Conservation (phyloP, 2,888 invertebrate species). For the Athalia rosae region DNA sequence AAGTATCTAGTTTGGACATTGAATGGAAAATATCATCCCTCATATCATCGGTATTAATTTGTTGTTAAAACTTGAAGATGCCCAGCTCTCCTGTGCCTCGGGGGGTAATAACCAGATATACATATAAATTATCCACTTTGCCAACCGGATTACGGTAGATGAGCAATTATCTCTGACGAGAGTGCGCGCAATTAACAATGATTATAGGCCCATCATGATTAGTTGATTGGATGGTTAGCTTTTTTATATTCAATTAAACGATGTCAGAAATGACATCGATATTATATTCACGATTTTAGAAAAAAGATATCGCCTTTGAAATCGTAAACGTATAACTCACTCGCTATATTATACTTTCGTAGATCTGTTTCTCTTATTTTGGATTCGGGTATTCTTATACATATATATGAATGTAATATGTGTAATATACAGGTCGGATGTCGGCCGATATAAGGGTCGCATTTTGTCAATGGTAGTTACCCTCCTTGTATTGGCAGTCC, state of each 20-base stretch:
- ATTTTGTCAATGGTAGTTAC: slow-evolving; percentile 13
- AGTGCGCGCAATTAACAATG: slow-evolving; percentile 26
- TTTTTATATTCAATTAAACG: slow-evolving; percentile 29
- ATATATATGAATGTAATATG: slow-evolving; percentile 1
- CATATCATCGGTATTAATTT: slow-evolving; percentile 9
- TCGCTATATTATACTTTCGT: not conserved
- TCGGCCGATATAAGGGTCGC: slow-evolving; percentile 26
- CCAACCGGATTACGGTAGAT: slow-evolving; percentile 26
- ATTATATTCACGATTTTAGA: not conserved
- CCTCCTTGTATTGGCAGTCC: not conserved
- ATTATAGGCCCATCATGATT: slow-evolving; percentile 12
- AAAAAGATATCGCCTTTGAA: slow-evolving; percentile 9
- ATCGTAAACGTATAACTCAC: not conserved
- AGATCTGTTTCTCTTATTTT: too few species aligned
- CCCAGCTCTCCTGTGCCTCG: not conserved
- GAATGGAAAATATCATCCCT: not conserved
- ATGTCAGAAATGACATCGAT: too few species aligned
- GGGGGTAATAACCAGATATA: slow-evolving; percentile 19
- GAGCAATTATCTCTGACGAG: slow-evolving; percentile 28
- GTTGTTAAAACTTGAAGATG: slow-evolving; percentile 1
- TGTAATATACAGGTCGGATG: slow-evolving; percentile 10
- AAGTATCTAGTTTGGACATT: too few species aligned
- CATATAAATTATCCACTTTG: slow-evolving; percentile 14
- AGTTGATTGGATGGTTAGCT: slow-evolving; percentile 31
- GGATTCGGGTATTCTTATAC: too few species aligned